Conservation (phyloP, 2,113 vertebrate genomes). For the Cyanistes caeruleus region DNA sequence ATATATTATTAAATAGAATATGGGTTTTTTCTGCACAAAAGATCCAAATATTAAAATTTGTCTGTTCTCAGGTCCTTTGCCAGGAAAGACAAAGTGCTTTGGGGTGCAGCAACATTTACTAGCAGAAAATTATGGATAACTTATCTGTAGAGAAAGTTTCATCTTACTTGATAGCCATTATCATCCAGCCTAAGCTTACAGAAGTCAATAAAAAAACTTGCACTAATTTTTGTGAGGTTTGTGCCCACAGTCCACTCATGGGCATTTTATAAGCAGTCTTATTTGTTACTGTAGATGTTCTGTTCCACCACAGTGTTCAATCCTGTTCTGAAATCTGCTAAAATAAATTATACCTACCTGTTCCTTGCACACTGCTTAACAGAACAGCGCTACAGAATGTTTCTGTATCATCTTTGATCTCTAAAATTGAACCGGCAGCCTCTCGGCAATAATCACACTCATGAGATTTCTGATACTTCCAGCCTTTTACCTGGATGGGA, state of each 20-base stretch:
- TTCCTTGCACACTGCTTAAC: neutral
- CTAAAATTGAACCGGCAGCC: neutral
- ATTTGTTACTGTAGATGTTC: neutral
- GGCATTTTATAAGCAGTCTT: neutral
- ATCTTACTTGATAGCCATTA: neutral
- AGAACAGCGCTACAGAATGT: neutral
- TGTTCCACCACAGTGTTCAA: neutral
- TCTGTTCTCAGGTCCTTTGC: neutral
- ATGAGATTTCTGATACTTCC: neutral
- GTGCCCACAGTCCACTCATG: neutral
- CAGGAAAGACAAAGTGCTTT: neutral
- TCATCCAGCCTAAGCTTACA: neutral
- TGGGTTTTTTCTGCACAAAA: neutral
- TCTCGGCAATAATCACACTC: slow-evolving; percentile 5
- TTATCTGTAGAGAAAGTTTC: neutral
- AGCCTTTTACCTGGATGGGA: neutral
- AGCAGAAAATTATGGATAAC: neutral
- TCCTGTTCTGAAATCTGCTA: neutral
- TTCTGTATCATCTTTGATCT: neutral
- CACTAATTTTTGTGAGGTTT: neutral
- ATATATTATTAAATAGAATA: neutral
- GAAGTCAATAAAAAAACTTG: neutral
- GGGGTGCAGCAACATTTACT: neutral
- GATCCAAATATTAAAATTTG: neutral
- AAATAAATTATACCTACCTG: neutral